Conservation (phyloP, 2,113 vertebrate species). For the Hemibagrus wyckioides region DNA sequence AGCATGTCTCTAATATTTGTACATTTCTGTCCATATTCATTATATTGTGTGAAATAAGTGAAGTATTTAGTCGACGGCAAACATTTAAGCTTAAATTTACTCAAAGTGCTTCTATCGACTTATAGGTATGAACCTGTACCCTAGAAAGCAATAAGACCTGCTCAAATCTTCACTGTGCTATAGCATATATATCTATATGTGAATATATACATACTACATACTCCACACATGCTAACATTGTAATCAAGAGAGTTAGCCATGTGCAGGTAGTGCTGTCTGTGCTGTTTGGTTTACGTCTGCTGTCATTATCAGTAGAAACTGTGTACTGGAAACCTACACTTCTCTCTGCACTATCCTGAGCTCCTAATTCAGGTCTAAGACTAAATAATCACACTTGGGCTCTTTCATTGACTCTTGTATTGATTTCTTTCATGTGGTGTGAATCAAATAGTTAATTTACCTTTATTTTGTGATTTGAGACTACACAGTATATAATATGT, state of each 20-base stretch:
- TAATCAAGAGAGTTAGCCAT: background rate
- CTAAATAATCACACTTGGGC: constrained; percentile 15
- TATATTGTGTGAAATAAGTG: constrained; percentile 29
- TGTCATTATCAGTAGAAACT: constrained; percentile 21
- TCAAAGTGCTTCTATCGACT: background rate
- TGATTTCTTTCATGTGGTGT: constrained; percentile 33
- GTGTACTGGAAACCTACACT: background rate
- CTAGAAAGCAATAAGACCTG: constrained; percentile 47
- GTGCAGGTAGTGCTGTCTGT: background rate
- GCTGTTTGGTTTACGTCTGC: constrained; percentile 20
- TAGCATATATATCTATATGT: constrained; percentile 14
- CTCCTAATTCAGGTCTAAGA: constrained; percentile 27
- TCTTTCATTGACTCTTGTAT: constrained; percentile 29
- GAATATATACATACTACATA: background rate
- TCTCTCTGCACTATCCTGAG: background rate
- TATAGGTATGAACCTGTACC: background rate
- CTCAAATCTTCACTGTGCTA: constrained; percentile 30
- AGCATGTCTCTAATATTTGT: constrained; percentile 14
- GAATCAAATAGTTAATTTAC: constrained; percentile 34
- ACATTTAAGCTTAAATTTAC: background rate
- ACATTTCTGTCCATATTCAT: constrained; percentile 13
- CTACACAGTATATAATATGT: constrained; percentile 18
- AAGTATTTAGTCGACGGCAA: constrained; percentile 25
- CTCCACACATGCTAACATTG: background rate
- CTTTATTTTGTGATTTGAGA: constrained; percentile 40